Evolutionary conservation across 2,113 vertebrate genomes (phyloP).

Genomic region (Ammospiza nelsoni): DNA sequence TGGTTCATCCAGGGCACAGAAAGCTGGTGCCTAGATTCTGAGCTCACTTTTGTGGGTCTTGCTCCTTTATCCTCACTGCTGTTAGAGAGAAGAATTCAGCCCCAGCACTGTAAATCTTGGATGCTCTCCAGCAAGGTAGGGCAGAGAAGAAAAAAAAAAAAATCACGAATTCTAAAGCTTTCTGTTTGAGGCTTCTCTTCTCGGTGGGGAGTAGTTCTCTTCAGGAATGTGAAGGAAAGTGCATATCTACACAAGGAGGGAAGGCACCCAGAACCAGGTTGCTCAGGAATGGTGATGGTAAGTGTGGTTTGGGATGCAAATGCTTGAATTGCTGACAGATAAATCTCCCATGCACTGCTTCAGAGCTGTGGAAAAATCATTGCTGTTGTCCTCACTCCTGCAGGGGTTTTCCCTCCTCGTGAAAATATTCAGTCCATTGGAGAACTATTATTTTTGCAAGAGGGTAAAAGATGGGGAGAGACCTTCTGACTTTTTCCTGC

Average conservation of each 20-base stretch:
- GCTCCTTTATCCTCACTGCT: background rate
- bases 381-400: background rate
- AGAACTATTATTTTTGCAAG: background rate
- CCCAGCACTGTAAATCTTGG: background rate
- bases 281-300: slow-evolving; percentile 8
- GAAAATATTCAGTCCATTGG: background rate
- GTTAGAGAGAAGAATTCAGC: slow-evolving; percentile 5
- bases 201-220: background rate
- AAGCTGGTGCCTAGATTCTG: background rate
- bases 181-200: slow-evolving; percentile 33
- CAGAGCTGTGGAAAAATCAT: background rate
- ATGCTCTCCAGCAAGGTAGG: slow-evolving; percentile 2
- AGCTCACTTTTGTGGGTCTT: background rate
- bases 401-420: background rate
- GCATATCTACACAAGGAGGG: background rate
- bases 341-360: background rate
- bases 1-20: background rate
- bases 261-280: background rate
- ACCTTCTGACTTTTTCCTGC: slow-evolving; percentile 32
- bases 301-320: background rate
- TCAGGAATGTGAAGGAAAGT: background rate
- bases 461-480: slow-evolving; percentile 5
- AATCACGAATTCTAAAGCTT: background rate
- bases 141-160: background rate
- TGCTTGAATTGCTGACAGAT: background rate